These are phyloP conservation scores for Xenopus tropicalis DNA, from an alignment of 2,113 vertebrate genomes.

Conservation along the genomic window UCB_Xtro_10.0 CM004443.2:138995001-138995500, in stretches of 20 bases:
- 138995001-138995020: neutral
- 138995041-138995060: neutral
- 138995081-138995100: neutral
- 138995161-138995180: no score
- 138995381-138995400: neutral
- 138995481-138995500: neutral
- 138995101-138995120: no score
- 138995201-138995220: no score
- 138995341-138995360: neutral
- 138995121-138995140: no score
- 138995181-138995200: no score
- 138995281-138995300: neutral
- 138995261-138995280: neutral
- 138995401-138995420: neutral
- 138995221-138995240: no score
- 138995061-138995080: neutral
- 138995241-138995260: neutral
- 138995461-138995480: neutral
- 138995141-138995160: no score
- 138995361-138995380: neutral
- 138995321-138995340: neutral
- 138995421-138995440: neutral
- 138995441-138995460: neutral
- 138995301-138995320: constrained; percentile 4
- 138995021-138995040: neutral